phyloP scores from a whole-genome alignment of 2,888 invertebrate species.

The Agrotis clavis region DNA sequence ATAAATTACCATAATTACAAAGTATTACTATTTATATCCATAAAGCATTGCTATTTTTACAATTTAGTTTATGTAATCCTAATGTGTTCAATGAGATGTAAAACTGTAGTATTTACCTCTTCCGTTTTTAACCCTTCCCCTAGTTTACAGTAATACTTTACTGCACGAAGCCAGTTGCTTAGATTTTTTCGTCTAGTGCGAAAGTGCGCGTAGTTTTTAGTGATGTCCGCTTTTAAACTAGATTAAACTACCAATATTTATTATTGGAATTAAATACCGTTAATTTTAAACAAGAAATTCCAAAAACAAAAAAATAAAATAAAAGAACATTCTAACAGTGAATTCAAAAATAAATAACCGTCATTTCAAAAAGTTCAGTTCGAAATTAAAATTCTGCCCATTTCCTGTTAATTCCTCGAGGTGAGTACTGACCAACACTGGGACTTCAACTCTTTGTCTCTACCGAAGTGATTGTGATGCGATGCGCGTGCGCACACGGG shows the following conservation, averaged over 20 bases:
- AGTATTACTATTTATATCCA: background rate
- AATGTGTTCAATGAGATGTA: slow-evolving; percentile 42
- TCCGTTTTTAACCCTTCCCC: slow-evolving; percentile 54
- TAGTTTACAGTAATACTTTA: slow-evolving; percentile 30
- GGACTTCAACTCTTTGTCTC: slow-evolving; percentile 55
- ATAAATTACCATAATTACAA: background rate
- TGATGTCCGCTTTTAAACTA: background rate
- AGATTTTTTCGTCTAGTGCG: slow-evolving; percentile 46
- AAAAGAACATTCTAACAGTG: slow-evolving; percentile 3
- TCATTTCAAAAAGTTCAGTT: background rate
- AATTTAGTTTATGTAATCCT: slow-evolving; percentile 41
- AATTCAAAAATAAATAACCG: slow-evolving; percentile 14
- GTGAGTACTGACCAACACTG: slow-evolving; percentile 43
- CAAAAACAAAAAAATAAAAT: background rate
- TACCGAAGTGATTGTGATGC: slow-evolving; percentile 71
- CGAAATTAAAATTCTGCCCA: background rate
- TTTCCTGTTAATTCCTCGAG: slow-evolving; percentile 36
- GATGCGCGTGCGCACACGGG: slow-evolving; percentile 59
- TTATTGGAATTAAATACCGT: too few species aligned
- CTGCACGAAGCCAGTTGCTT: slow-evolving; percentile 51
- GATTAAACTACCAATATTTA: background rate
- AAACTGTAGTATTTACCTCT: slow-evolving; percentile 32
- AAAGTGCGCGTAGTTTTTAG: slow-evolving; percentile 48
- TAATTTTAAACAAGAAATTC: background rate
- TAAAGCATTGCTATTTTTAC: slow-evolving; percentile 5